Conservation (phyloP, 2,797 vertebrate genomes). For the Ambastaia sidthimunki region DNA sequence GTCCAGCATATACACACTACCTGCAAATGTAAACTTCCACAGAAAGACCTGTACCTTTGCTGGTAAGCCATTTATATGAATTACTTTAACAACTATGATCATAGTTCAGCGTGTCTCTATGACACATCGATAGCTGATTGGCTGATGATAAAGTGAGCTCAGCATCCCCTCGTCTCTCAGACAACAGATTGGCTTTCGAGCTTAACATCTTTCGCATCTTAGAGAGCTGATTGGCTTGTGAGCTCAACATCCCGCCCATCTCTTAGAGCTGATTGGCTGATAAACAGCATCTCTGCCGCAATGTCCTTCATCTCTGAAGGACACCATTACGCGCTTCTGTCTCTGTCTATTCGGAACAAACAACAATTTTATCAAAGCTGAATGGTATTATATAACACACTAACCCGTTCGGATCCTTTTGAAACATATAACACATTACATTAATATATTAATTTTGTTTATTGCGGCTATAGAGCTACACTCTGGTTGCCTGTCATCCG, state of each 20-base stretch:
- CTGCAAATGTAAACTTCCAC: background rate
- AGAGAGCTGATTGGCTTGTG: slow-evolving; percentile 18
- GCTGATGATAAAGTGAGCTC: background rate
- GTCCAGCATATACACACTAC: no score
- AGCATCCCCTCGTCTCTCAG: slow-evolving; percentile 11
- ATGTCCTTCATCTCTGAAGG: slow-evolving; percentile 75
- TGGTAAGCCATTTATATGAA: background rate
- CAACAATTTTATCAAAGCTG: background rate
- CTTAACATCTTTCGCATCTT: background rate
- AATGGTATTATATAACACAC: background rate
- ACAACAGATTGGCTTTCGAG: slow-evolving; percentile 17
- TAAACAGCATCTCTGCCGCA: slow-evolving; percentile 48
- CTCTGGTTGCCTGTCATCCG: background rate
- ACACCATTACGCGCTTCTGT: slow-evolving; percentile 68
- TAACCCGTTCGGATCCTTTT: background rate
- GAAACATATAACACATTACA: background rate
- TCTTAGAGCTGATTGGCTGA: slow-evolving; percentile 20
- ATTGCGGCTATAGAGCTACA: background rate
- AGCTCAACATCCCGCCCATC: background rate
- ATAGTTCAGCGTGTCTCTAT: background rate
- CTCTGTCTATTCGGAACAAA: background rate
- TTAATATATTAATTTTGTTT: background rate
- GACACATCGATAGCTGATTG: background rate
- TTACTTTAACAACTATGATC: background rate
- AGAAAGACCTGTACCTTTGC: background rate